Conservation (phyloP, 2,113 vertebrate genomes). For the Podarcis muralis region DNA sequence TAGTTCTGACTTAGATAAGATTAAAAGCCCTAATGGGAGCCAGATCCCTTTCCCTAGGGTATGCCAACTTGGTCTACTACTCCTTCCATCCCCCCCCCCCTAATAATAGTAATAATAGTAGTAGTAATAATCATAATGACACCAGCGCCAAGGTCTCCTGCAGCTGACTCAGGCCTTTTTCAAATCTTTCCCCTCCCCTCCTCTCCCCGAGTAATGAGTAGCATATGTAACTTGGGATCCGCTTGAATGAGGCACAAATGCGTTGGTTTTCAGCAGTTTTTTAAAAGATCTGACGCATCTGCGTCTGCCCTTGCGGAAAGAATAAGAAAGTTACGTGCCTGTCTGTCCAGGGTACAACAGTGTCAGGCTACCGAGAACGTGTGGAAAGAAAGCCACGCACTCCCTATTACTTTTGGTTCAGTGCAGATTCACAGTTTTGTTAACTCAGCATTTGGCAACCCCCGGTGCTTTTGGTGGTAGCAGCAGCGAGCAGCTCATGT, state of each 20-base stretch:
- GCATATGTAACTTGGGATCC: not conserved
- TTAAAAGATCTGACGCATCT: not conserved
- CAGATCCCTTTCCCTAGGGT: not conserved
- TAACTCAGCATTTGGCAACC: constrained; percentile 53
- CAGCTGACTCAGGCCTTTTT: not conserved
- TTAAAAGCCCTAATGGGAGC: not conserved
- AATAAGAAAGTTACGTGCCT: too few relatives aligned
- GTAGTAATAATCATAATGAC: too few relatives aligned
- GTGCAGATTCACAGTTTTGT: constrained; percentile 48
- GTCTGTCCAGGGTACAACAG: not conserved
- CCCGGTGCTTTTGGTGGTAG: constrained; percentile 27
- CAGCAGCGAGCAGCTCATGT: constrained; percentile 37
- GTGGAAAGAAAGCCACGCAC: not conserved
- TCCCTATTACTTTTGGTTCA: constrained; percentile 31
- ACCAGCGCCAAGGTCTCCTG: too few relatives aligned
- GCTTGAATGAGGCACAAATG: not conserved
- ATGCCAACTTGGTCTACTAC: not conserved
- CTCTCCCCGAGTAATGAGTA: not conserved
- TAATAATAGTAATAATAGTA: too few relatives aligned
- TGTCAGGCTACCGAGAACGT: not conserved
- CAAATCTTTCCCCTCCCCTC: not conserved
- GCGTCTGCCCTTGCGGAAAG: not conserved
- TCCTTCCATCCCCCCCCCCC: not conserved
- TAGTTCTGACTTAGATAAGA: not conserved
- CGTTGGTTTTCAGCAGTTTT: not conserved